Conservation (phyloP, 37 sponge, comb jelly and placozoan genomes). For the Aplysina aerophoba region DNA sequence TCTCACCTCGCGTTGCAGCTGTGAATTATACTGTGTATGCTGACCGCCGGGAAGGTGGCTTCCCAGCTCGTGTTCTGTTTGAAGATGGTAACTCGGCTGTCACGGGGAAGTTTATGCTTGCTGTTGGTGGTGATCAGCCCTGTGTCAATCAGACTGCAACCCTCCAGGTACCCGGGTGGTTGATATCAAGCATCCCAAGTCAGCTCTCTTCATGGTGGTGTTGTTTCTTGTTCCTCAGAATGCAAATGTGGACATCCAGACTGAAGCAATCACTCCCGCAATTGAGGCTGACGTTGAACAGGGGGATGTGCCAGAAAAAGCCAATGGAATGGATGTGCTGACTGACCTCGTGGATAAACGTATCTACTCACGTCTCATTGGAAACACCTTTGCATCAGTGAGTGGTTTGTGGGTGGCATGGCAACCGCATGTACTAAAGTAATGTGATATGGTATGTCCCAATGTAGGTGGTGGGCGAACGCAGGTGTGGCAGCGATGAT, state of each 20-base stretch:
- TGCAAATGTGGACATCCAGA: background rate
- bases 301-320: background rate
- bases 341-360: background rate
- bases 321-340: background rate
- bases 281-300: background rate
- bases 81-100: background rate
- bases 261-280: background rate
- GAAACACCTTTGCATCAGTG: background rate
- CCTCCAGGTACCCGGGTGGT: no score
- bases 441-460: background rate
- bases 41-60: background rate
- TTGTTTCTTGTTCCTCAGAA: background rate
- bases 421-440: background rate
- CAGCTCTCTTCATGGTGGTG: background rate
- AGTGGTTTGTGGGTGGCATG: background rate
- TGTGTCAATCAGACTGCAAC: background rate
- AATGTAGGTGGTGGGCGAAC: no score
- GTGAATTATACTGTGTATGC: background rate
- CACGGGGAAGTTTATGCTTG: background rate
- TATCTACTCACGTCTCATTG: background rate
- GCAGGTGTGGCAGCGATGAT: constrained; percentile 9
- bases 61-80: background rate
- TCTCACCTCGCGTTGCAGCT: background rate
- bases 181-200: no score
- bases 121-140: background rate